A percentile compares a stretch with the other conserved stretches of the same genome.
Conservation (phyloP, 1,140 invertebrate species). For the Heliconius hewitsoni region DNA sequence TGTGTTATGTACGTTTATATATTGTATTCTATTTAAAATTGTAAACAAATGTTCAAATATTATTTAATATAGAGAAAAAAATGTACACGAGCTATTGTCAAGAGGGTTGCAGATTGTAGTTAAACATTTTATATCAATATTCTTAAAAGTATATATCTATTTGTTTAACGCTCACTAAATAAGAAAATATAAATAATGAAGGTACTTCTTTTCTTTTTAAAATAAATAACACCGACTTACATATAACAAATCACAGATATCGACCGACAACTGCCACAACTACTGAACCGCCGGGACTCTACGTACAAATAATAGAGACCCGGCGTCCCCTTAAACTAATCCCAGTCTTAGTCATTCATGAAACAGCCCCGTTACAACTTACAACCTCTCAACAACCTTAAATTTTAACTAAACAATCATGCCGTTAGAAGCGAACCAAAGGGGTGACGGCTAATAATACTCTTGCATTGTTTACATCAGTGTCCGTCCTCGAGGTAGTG, state of each 20-base stretch:
- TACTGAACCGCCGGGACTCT: slow-evolving; percentile 36
- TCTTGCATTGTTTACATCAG: slow-evolving; percentile 46
- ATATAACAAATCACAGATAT: slow-evolving; percentile 75
- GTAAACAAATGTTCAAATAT: background rate
- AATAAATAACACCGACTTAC: slow-evolving; percentile 71
- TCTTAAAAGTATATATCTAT: background rate
- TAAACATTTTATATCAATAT: slow-evolving; percentile 15
- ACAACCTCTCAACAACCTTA: slow-evolving; percentile 36
- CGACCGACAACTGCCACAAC: slow-evolving; percentile 62
- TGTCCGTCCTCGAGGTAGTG: slow-evolving; percentile 23
- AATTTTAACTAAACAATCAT: slow-evolving; percentile 46
- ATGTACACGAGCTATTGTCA: background rate
- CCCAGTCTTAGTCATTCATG: slow-evolving; percentile 74
- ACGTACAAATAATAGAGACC: slow-evolving; percentile 19
- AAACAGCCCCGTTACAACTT: slow-evolving; percentile 60
- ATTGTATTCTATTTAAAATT: slow-evolving; percentile 1
- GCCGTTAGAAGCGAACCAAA: slow-evolving; percentile 59
- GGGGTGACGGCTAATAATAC: slow-evolving; percentile 49
- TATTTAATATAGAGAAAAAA: background rate
- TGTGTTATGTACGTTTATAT: background rate
- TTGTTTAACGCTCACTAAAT: background rate
- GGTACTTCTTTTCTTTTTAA: slow-evolving; percentile 41
- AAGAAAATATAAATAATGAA: slow-evolving; percentile 32
- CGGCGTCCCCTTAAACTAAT: slow-evolving; percentile 62
- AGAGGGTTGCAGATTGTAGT: slow-evolving; percentile 18